Base-by-base conservation (phyloP, 2,113 vertebrate species). In the Motacilla alba region DNA sequence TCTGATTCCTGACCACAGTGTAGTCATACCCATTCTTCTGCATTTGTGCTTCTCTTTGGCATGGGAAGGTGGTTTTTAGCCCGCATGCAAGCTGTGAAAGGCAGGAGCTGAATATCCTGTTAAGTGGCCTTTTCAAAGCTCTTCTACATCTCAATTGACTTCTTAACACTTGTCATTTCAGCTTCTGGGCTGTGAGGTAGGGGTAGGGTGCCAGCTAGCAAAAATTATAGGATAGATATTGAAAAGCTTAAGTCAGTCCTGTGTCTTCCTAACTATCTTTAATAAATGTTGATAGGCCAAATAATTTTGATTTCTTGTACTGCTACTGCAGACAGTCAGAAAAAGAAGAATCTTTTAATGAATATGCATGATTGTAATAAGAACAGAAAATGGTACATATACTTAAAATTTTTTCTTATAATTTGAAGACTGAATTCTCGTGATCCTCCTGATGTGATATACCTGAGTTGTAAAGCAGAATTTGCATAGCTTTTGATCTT, bases 191-290 rank as follows among this genome's bases (percentile, higher is more conserved):
- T 93, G 43, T 4, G 13, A 88, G 41, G 37, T 21, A 86, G 30
- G 24, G 64, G 53, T 41, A 66, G 39, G 55, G 66, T 81, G 86
- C 67, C 82, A 91, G 35, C 27, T 46, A 82, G 53, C 49, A 55
- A 79, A 75, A 96, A 90, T 75, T 79, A 84, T 26, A 66, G 37
- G 68, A 87, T 64, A 24, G 83, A 83, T 68, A 73, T 26, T 93
- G 75, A 80, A 96, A 97, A 96, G 66, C 81, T 93, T 95, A 94
- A 96, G 79, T 91, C 78, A 93, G 47, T 91, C 47, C 55, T 69
- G 20, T 6, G 3, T 82, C 76, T 91, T 93, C 35, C 31, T 70
- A 86, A 79, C 37, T 79, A 41, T 79, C 69, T 92, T 68, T 88
- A 94, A 84, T 66, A 93, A 68, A 66, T 47, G 30, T 59, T 73